These are phyloP conservation scores for Semaprochilodus insignis DNA, from an alignment of 2,797 vertebrate genomes.

Conservation along the genomic window DNA sequence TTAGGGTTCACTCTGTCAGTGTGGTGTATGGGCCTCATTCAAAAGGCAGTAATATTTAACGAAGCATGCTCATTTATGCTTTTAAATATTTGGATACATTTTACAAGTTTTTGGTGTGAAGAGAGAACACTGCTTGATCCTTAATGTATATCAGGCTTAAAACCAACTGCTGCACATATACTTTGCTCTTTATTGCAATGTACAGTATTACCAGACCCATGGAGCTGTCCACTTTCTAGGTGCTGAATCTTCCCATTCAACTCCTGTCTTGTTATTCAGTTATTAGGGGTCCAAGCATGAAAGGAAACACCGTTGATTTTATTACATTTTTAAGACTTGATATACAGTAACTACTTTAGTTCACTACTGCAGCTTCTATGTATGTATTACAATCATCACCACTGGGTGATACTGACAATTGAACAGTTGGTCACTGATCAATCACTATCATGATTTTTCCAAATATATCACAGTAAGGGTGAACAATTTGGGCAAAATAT, in stretches of 20 bases:
- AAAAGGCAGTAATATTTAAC: background rate
- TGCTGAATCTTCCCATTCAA: constrained; percentile 66
- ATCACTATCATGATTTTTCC: too few species aligned
- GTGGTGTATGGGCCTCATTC: background rate
- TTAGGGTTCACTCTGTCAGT: constrained; percentile 1
- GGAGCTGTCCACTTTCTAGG: constrained; percentile 72
- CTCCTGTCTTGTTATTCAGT: background rate
- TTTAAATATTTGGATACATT: background rate
- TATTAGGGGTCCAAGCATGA: background rate
- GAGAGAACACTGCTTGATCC: background rate
- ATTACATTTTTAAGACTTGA: too few species aligned
- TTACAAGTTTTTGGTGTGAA: background rate
- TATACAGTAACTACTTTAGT: too few species aligned
- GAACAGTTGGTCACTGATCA: background rate
- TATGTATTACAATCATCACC: too few species aligned
- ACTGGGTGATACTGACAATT: background rate
- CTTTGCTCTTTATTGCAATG: background rate
- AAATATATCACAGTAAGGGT: background rate
- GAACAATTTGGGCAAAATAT: too few species aligned
- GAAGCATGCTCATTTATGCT: background rate
- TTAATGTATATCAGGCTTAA: background rate
- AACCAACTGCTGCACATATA: background rate
- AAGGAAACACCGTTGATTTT: too few species aligned
- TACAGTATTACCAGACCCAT: background rate
- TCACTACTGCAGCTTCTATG: too few species aligned